These are phyloP conservation scores for Bubo bubo DNA, from an alignment of 2,113 vertebrate species.

Conservation along the genomic window DNA sequence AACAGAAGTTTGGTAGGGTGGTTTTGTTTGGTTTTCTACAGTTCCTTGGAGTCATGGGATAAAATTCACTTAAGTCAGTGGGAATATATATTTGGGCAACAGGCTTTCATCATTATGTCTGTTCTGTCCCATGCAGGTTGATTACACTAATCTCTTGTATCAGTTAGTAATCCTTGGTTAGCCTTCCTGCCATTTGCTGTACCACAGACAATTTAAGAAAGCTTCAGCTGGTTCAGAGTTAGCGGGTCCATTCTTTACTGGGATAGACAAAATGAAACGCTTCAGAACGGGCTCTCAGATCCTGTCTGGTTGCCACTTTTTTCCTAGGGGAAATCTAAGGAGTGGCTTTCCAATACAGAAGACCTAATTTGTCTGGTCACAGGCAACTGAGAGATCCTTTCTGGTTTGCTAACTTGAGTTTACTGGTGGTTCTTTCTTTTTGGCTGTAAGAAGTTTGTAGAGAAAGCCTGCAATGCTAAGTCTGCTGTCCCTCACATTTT, in stretches of 20 bases:
- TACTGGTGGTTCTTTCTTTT: not conserved
- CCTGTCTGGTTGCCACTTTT: not conserved
- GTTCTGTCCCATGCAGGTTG: not conserved
- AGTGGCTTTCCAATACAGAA: not conserved
- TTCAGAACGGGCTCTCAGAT: not conserved
- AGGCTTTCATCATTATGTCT: not conserved
- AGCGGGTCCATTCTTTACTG: not conserved
- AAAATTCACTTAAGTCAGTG: not conserved
- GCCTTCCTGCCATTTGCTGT: not conserved
- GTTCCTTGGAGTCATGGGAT: not conserved
- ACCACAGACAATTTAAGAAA: not conserved
- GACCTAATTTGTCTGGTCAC: not conserved
- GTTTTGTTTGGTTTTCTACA: not conserved
- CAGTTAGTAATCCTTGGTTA: not conserved
- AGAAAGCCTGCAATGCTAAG: not conserved
- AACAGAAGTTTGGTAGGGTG: not conserved
- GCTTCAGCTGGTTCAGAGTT: not conserved
- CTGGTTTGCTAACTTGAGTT: not conserved
- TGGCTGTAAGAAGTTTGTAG: not conserved
- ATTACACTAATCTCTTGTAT: not conserved
- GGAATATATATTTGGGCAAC: not conserved
- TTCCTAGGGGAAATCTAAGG: not conserved
- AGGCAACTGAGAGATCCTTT: not conserved
- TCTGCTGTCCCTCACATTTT: not conserved
- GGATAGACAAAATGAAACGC: not conserved